A percentile compares a stretch with the other conserved stretches of the same genome.
Conservation (phyloP, 2,113 vertebrate species). For the Podilymbus podiceps region DNA sequence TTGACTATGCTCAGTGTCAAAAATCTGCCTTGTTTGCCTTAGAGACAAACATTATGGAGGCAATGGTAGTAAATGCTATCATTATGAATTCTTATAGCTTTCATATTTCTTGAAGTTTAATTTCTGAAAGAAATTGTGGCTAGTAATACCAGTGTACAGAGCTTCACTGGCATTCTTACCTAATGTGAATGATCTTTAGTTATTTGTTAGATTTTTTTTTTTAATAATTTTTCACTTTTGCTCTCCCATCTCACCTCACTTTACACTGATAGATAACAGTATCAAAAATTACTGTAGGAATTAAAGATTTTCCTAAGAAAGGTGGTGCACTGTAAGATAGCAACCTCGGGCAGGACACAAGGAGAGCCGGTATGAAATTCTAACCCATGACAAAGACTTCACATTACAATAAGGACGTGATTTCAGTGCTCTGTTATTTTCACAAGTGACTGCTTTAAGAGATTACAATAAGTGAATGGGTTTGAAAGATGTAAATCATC, state of each 20-base stretch:
- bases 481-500: background rate
- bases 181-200: background rate
- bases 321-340: background rate
- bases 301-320: background rate
- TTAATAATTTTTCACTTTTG: background rate
- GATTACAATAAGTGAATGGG: background rate
- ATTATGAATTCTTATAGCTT: background rate
- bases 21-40: background rate
- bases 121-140: background rate
- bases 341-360: background rate
- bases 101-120: background rate
- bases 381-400: background rate
- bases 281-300: background rate
- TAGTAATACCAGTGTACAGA: background rate
- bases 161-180: background rate
- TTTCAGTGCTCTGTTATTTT: background rate
- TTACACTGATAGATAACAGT: background rate
- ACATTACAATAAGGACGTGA: background rate
- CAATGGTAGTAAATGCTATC: background rate
- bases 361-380: background rate
- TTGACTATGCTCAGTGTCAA: background rate
- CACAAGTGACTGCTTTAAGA: background rate
- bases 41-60: background rate
- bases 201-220: background rate
- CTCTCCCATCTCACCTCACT: background rate